A percentile compares a stretch with the other conserved stretches of the same genome.
These are phyloP conservation scores for Cosmia pyralina DNA, from an alignment of 2,888 invertebrate genomes.

Conservation along the genomic window DNA sequence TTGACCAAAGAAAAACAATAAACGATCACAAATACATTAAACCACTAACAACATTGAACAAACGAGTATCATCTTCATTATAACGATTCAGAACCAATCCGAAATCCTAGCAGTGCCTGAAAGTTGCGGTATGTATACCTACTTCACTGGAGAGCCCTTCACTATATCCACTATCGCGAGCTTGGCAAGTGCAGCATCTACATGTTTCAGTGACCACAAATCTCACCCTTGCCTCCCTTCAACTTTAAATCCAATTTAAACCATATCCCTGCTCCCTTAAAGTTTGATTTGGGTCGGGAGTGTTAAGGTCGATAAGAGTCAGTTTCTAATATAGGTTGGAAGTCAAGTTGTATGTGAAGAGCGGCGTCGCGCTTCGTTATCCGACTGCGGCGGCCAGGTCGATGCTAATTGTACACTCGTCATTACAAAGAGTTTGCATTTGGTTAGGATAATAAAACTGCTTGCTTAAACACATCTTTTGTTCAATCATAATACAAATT, in stretches of 20 bases:
- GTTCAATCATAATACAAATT: background rate
- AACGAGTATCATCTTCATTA: constrained; percentile 59
- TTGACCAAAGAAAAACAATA: background rate
- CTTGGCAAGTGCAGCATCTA: constrained; percentile 78
- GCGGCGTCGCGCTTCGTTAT: constrained; percentile 84
- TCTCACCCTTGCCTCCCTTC: constrained; percentile 56
- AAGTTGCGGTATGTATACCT: constrained; percentile 74
- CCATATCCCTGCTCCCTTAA: constrained; percentile 22
- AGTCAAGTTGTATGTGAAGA: constrained; percentile 82
- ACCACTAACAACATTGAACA: constrained; percentile 21
- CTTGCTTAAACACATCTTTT: constrained; percentile 17
- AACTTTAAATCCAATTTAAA: constrained; percentile 20
- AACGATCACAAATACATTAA: constrained; percentile 3
- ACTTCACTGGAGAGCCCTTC: constrained; percentile 74
- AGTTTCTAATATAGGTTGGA: constrained; percentile 70
- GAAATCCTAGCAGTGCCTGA: constrained; percentile 65
- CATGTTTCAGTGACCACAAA: constrained; percentile 61
- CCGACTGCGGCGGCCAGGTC: constrained; percentile 75
- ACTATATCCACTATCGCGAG: constrained; percentile 77
- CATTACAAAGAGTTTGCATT: constrained; percentile 69
- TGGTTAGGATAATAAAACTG: constrained; percentile 42
- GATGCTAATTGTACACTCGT: constrained; percentile 83
- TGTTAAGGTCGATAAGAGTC: constrained; percentile 47
- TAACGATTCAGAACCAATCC: constrained; percentile 62
- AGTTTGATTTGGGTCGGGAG: constrained; percentile 43